A percentile compares a stretch with the other conserved stretches of the same genome.
Evolutionary conservation across 2,113 vertebrate species (phyloP).

Genomic region (Xyrauchen texanus): DNA sequence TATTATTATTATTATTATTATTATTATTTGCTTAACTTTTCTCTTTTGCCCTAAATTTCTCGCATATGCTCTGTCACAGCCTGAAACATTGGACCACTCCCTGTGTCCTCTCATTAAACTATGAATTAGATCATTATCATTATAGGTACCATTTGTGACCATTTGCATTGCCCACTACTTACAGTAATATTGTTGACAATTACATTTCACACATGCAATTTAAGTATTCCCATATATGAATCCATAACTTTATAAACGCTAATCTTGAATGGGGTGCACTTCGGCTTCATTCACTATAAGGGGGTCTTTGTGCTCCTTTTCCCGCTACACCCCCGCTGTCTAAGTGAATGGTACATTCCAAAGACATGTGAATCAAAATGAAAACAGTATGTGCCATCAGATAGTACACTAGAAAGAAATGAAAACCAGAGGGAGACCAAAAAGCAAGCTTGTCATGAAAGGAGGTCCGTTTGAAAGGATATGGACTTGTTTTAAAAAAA

Average conservation of each 20-base stretch:
- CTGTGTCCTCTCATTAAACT: not conserved
- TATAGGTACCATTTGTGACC: not conserved
- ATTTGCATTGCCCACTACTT: not conserved
- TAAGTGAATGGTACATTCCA: constrained; percentile 49
- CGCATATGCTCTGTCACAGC: not conserved
- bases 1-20: too few relatives aligned
- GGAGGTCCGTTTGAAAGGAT: not conserved
- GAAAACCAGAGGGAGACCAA: not conserved
- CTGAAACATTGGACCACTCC: not conserved
- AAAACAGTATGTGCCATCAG: constrained; percentile 34
- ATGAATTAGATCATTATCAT: not conserved
- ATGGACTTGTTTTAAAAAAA: not conserved
- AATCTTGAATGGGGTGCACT: not conserved
- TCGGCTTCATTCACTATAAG: too few relatives aligned
- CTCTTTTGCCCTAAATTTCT: not conserved
- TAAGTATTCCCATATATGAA: too few relatives aligned
- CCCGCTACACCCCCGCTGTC: not conserved
- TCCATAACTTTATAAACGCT: not conserved
- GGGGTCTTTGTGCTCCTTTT: too few relatives aligned
- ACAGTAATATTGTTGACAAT: not conserved
- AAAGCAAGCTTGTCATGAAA: not conserved
- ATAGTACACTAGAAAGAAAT: constrained; percentile 6
- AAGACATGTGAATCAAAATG: constrained; percentile 44
- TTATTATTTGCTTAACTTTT: not conserved
- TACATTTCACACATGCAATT: not conserved